Conservation (phyloP, 2,113 vertebrate species). For the Guaruba guarouba region DNA sequence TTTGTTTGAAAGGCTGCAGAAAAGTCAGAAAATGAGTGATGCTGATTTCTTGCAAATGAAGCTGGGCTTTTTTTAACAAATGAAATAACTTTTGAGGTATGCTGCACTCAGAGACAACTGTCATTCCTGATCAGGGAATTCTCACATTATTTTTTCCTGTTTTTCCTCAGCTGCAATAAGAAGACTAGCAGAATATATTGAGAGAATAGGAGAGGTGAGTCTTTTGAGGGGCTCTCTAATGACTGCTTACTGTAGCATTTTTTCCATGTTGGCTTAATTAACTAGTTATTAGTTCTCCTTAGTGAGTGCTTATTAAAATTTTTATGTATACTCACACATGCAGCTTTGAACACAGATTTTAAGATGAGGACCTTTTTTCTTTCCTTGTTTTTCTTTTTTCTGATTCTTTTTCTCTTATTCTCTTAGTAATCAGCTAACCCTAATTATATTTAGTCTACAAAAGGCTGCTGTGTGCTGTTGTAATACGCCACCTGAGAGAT, state of each 20-base stretch:
- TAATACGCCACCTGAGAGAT: slow-evolving; percentile 60
- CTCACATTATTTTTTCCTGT: background rate
- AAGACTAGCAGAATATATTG: background rate
- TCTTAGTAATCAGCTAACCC: slow-evolving; percentile 52
- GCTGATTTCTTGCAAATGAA: background rate
- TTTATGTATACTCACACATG: background rate
- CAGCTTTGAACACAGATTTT: slow-evolving; percentile 52
- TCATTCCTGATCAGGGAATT: background rate
- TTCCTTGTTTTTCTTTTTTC: background rate
- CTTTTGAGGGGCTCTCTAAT: slow-evolving; percentile 1
- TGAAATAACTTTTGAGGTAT: background rate
- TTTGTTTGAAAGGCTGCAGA: background rate
- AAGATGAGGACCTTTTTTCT: background rate
- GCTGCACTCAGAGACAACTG: background rate
- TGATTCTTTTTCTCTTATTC: slow-evolving; percentile 44
- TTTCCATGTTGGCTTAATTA: slow-evolving; percentile 59
- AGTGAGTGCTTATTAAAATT: background rate
- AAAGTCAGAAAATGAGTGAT: background rate
- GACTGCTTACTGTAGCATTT: slow-evolving; percentile 29
- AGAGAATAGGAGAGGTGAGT: slow-evolving; percentile 15
- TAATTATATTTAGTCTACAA: slow-evolving; percentile 61
- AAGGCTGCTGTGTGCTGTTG: slow-evolving; percentile 30
- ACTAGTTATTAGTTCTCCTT: slow-evolving; percentile 28
- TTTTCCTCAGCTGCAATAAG: slow-evolving; percentile 5
- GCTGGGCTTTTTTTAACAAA: background rate